Conservation (phyloP, 2,888 invertebrate species). For the Rhamnusium bicolor region DNA sequence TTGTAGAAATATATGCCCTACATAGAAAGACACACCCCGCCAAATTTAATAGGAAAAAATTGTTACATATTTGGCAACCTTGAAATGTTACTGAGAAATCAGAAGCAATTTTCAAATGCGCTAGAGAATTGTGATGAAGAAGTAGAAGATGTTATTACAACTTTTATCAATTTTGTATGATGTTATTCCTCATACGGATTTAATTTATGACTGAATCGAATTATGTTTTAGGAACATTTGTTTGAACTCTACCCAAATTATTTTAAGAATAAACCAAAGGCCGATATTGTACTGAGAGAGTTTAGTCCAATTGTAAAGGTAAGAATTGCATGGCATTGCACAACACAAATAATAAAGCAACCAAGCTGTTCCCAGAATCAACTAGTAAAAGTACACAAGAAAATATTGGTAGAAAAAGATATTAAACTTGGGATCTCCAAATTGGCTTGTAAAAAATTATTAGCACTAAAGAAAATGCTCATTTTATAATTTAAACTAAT, state of each 20-base stretch:
- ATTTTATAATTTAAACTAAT: too few species aligned
- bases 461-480: too few species aligned
- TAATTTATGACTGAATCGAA: not conserved
- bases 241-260: conserved; percentile 67
- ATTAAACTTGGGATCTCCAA: too few species aligned
- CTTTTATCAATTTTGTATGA: conserved; percentile 63
- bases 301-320: conserved; percentile 61
- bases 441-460: too few species aligned
- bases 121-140: conserved; percentile 55
- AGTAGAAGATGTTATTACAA: conserved; percentile 57
- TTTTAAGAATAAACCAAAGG: conserved; percentile 66
- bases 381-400: too few species aligned
- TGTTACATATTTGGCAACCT: conserved; percentile 63
- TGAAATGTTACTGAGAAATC: conserved; percentile 57
- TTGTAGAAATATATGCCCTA: conserved; percentile 64
- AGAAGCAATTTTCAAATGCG: conserved; percentile 57
- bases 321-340: too few species aligned
- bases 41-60: conserved; percentile 43
- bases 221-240: conserved; percentile 61
- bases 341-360: too few species aligned
- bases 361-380: too few species aligned
- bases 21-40: conserved; percentile 53
- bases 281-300: conserved; percentile 59
- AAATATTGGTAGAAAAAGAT: too few species aligned
- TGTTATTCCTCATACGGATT: not conserved